phyloP scores from a whole-genome alignment of 92 coral and sea anemone genomes.

The Epizoanthus rinbou region DNA sequence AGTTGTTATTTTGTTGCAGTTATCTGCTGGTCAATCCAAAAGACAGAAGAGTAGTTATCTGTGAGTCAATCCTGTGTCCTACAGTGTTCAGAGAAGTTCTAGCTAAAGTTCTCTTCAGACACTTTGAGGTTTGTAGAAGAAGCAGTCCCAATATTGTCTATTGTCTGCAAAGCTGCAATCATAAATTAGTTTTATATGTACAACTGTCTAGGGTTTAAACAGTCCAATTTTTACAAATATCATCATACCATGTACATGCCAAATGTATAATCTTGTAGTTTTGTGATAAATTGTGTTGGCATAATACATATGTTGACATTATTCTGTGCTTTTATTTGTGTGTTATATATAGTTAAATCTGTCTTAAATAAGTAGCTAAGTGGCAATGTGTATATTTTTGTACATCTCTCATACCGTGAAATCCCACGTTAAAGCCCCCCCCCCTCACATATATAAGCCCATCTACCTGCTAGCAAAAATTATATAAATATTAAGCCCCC shows the following conservation, averaged over 20 bases:
- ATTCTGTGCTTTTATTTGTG: too few species aligned
- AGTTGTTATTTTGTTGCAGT: slow-evolving; percentile 36
- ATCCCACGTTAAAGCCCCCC: too few species aligned
- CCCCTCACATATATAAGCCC: too few species aligned
- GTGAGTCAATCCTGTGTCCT: slow-evolving; percentile 94
- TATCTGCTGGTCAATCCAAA: slow-evolving; percentile 96
- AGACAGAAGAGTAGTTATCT: slow-evolving; percentile 90
- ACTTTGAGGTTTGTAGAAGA: slow-evolving; percentile 83
- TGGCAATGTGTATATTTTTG: too few species aligned
- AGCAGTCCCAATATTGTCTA: neutral
- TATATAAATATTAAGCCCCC: too few species aligned
- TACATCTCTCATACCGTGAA: too few species aligned
- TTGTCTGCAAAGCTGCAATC: neutral
- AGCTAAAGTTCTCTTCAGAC: slow-evolving; percentile 93
- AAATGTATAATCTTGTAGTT: too few species aligned
- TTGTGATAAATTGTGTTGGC: too few species aligned
- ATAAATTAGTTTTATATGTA: neutral
- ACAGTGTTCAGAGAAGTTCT: slow-evolving; percentile 87
- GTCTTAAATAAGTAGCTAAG: too few species aligned
- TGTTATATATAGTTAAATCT: too few species aligned
- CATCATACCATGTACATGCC: neutral
- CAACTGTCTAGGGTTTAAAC: neutral
- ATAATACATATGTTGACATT: too few species aligned
- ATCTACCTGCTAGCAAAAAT: neutral
- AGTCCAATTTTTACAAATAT: neutral